A percentile compares a stretch with the other conserved stretches of the same genome.
Conservation (phyloP, 2,797 vertebrate genomes). For the Halcyon smyrnensis region DNA sequence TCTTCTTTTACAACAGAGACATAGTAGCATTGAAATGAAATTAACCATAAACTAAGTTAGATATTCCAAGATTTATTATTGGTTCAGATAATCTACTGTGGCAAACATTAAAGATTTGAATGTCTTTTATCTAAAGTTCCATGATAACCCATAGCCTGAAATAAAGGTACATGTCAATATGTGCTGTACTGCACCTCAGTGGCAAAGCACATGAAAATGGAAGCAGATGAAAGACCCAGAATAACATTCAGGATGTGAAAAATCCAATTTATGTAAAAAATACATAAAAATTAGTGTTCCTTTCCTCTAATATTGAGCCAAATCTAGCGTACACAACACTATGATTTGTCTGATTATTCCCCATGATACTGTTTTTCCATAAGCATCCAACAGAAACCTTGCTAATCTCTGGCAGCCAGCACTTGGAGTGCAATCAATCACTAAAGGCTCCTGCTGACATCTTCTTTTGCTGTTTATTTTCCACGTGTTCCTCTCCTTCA, state of each 20-base stretch:
- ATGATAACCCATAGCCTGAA: not conserved
- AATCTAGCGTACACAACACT: not conserved
- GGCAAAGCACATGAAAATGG: not conserved
- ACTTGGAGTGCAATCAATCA: not conserved
- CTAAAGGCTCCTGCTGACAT: not conserved
- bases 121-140: not conserved
- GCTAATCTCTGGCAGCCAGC: not conserved
- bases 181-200: not conserved
- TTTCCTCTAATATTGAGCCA: not conserved
- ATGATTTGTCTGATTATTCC: not conserved
- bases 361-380: not conserved
- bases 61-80: not conserved
- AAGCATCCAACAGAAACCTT: not conserved
- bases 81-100: not conserved
- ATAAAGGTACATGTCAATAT: not conserved
- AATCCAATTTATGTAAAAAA: not conserved
- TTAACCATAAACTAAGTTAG: not conserved
- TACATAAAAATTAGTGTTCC: not conserved
- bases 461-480: not conserved
- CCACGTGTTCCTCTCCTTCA: not conserved
- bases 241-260: not conserved
- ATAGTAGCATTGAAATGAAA: not conserved
- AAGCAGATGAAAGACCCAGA: not conserved
- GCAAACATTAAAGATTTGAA: not conserved
- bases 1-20: not conserved